phyloP scores from a whole-genome alignment of 2,888 invertebrate species.

The Microchrysa polita region DNA sequence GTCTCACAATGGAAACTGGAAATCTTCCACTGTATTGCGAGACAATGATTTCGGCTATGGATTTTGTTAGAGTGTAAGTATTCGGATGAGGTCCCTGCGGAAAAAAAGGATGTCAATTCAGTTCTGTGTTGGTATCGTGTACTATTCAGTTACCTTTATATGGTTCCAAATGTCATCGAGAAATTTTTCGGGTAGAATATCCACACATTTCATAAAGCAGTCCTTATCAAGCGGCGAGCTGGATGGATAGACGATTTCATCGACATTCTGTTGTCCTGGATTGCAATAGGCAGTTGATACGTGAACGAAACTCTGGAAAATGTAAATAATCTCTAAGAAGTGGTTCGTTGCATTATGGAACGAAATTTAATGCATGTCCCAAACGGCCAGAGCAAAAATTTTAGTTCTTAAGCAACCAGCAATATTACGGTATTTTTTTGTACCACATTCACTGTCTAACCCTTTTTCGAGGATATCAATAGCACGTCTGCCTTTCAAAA shows the following conservation, averaged over 20 bases:
- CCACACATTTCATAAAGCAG: conserved; percentile 70
- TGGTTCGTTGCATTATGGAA: no score
- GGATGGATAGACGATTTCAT: conserved; percentile 84
- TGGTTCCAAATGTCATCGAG: conserved; percentile 69
- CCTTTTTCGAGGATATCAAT: no score
- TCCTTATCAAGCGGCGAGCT: conserved; percentile 69
- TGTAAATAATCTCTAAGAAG: no score
- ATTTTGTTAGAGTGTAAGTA: conserved; percentile 95
- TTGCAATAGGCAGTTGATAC: conserved; percentile 98
- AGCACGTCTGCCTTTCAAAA: no score
- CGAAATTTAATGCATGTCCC: no score
- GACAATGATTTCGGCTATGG: conserved; percentile 88
- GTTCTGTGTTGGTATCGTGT: neutral
- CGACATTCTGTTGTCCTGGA: conserved; percentile 82
- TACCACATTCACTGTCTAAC: no score
- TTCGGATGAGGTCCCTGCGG: conserved; percentile 84
- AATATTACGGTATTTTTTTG: no score
- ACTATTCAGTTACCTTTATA: conserved; percentile 66
- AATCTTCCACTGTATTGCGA: conserved; percentile 74
- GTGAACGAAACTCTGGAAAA: conserved; percentile 79
- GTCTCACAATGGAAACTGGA: conserved; percentile 90
- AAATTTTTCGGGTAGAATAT: conserved; percentile 71
- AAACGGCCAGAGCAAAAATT: no score
- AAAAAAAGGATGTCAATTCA: neutral
- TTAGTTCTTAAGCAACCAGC: no score